Evolutionary conservation across 2,113 vertebrate species (phyloP).

Genomic region (Archilochus colubris): DNA sequence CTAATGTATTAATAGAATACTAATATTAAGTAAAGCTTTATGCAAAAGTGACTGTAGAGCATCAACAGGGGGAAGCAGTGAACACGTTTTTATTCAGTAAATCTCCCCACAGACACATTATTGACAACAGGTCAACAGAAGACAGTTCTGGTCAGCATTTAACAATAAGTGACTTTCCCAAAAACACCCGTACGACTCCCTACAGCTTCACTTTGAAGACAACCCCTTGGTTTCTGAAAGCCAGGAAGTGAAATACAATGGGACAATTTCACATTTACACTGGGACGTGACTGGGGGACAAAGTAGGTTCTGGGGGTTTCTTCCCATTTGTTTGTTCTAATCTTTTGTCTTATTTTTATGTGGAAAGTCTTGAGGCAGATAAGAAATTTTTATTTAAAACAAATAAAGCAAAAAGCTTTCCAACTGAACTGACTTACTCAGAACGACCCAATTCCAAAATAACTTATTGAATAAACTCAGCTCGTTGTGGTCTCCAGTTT

Average conservation of each 20-base stretch:
- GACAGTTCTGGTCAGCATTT: background rate
- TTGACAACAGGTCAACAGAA: background rate
- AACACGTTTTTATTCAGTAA: background rate
- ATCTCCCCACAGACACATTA: background rate
- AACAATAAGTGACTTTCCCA: background rate
- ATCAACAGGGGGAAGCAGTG: constrained; percentile 50
- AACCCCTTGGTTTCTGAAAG: background rate
- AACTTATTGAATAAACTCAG: background rate
- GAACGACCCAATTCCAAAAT: background rate
- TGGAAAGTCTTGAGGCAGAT: background rate
- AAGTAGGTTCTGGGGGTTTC: background rate
- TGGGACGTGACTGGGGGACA: background rate
- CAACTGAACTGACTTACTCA: background rate
- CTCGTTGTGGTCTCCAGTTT: background rate
- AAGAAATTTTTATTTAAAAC: constrained; percentile 23
- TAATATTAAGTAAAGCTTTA: background rate
- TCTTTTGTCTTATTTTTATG: background rate
- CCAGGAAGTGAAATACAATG: constrained; percentile 49
- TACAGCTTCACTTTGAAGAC: constrained; percentile 41
- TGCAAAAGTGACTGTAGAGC: background rate
- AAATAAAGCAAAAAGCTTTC: background rate
- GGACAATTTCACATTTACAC: background rate
- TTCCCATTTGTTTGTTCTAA: background rate
- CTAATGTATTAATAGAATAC: background rate
- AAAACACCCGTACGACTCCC: constrained; percentile 1